Conservation (phyloP, 1,140 invertebrate species). For the Danaus melanippus region DNA sequence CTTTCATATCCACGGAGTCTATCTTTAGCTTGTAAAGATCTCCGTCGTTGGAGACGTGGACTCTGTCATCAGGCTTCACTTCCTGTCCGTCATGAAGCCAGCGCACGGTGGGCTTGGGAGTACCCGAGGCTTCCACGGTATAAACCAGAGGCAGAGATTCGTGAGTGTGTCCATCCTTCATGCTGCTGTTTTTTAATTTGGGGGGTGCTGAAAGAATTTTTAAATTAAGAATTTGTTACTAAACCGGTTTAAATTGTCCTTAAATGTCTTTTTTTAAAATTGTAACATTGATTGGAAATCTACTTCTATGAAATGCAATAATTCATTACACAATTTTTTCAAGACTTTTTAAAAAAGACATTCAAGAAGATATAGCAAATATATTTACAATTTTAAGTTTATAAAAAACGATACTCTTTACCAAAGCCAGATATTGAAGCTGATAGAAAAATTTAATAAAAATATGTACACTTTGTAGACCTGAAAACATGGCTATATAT, state of each 20-base stretch:
- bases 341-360: too few species aligned
- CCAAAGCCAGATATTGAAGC: slow-evolving; percentile 8
- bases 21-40: slow-evolving; percentile 82
- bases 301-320: too few species aligned
- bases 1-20: slow-evolving; percentile 77
- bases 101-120: slow-evolving; percentile 82
- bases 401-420: neutral
- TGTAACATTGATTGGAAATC: too few species aligned
- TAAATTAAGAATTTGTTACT: too few species aligned
- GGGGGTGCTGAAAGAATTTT: slow-evolving; percentile 78
- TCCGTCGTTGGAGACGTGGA: slow-evolving; percentile 78
- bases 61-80: slow-evolving; percentile 74
- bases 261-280: too few species aligned
- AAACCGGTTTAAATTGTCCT: too few species aligned
- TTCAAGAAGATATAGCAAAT: too few species aligned
- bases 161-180: slow-evolving; percentile 82
- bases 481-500: slow-evolving; percentile 14
- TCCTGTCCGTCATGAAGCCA: slow-evolving; percentile 84
- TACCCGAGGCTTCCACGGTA: slow-evolving; percentile 79
- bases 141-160: slow-evolving; percentile 83
- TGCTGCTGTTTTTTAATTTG: slow-evolving; percentile 78
- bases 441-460: neutral
- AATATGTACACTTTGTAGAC: slow-evolving; percentile 10
- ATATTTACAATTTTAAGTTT: slow-evolving; percentile 1
- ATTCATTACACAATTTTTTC: too few species aligned